Evolutionary conservation across 2,888 invertebrate species (phyloP), one percentile per base, ranked within the genome.

Genomic region (Hyalella azteca): DNA sequence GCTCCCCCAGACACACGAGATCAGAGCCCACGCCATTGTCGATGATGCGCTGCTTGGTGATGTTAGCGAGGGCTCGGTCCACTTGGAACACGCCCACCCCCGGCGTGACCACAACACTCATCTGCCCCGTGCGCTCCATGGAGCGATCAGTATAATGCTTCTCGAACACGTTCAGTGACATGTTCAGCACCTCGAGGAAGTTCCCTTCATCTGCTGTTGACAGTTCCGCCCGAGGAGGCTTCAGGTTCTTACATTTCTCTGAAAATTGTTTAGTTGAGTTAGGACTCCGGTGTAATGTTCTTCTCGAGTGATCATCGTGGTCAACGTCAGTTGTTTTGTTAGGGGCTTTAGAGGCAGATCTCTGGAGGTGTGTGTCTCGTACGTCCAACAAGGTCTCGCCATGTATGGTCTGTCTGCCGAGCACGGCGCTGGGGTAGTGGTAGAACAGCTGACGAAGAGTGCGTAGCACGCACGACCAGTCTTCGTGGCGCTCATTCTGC

Each of bases 11-110:
- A 88, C 98, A 98, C 7, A 98, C 98, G 85, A 99, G 90, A 89
- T 98, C 98, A 88, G 96, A 96, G 26, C 97, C 97, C 19, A 97
- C 96, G 78, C 99, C 99, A 88, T 98, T 97, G 88, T 99, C 99
- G 85, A 99, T 98, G 85, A 98, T 95, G 84, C 98, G 90, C 88
- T 99, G 98, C 89, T 99, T 99, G 0, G 99, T 99, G 36, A 99
- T 95, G 88, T 97, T 97, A 0, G 97, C 97, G 36, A 99, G 89
- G 88, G 97, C 97, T 82, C 98, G 90, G 88, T 99, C 98, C 1
- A 99, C 99, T 89, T 98, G 97, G 89, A 98, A 99, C 0, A 99
- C 97, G 0, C 99, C 99, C 7, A 97, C 96, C 0, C 98, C 98
- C 0, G 99, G 98, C 1, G 98, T 98, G 79, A 99, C 94, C 0